These are phyloP conservation scores for Choloepus hoffmanni DNA, from an alignment of 2,113 vertebrate species.

Conservation along the genomic window DNA sequence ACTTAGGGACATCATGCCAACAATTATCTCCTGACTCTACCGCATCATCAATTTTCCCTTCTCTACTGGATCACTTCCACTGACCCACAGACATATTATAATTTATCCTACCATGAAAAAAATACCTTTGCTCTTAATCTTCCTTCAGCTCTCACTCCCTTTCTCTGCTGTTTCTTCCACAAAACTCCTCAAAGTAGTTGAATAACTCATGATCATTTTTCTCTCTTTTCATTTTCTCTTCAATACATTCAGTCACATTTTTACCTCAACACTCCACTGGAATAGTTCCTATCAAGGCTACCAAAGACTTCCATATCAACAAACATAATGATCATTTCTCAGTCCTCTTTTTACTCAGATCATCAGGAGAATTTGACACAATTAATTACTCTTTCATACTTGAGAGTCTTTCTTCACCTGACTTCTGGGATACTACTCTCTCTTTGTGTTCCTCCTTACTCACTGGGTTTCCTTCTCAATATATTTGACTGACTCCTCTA, in stretches of 20 bases:
- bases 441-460: not conserved
- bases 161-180: not conserved
- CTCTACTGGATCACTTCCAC: not conserved
- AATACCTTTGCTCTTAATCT: not conserved
- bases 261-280: not conserved
- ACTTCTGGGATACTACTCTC: not conserved
- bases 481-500: not conserved
- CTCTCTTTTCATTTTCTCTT: not conserved
- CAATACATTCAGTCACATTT: not conserved
- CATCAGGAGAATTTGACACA: not conserved
- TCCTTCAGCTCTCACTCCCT: not conserved
- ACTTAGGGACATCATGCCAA: not conserved
- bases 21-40: not conserved
- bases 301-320: not conserved
- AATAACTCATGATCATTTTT: not conserved
- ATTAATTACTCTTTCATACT: not conserved
- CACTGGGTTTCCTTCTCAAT: not conserved
- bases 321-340: not conserved
- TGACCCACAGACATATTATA: not conserved
- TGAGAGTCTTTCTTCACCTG: not conserved
- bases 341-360: not conserved
- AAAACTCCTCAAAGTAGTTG: not conserved
- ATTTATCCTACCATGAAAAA: not conserved
- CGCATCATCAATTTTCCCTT: not conserved
- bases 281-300: not conserved